Percentiles rank a stretch among this genome's conserved stretches.
Evolutionary conservation across 2,113 vertebrate genomes (phyloP).

Genomic region (Osmerus mordax): DNA sequence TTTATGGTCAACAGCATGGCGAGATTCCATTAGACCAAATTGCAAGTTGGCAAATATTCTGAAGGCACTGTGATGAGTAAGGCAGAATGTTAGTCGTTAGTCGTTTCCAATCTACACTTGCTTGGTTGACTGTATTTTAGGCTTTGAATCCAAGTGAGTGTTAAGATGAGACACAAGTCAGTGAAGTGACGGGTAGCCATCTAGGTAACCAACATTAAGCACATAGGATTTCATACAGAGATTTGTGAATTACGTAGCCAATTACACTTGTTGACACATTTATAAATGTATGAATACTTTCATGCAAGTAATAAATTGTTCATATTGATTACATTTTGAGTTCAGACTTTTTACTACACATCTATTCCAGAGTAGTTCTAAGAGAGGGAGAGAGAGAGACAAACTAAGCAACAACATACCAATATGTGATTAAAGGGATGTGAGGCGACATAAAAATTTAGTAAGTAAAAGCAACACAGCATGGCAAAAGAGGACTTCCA

Average conservation of each 20-base stretch:
- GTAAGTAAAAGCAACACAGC: constrained; percentile 35
- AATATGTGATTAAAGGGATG: constrained; percentile 9
- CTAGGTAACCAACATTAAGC: too few relatives aligned
- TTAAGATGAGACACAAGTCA: too few relatives aligned
- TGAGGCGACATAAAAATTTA: neutral
- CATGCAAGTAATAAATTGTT: too few relatives aligned
- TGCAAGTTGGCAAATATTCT: constrained; percentile 97
- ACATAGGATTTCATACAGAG: too few relatives aligned
- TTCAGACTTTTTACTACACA: too few relatives aligned
- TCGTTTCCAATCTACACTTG: constrained; percentile 63
- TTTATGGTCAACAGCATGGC: constrained; percentile 92
- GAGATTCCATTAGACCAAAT: constrained; percentile 99
- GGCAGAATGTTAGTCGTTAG: constrained; percentile 88
- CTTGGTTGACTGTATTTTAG: too few relatives aligned
- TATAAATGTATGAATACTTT: too few relatives aligned
- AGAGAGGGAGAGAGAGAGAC: neutral
- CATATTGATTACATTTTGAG: too few relatives aligned
- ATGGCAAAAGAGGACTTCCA: constrained; percentile 52
- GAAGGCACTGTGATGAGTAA: constrained; percentile 92
- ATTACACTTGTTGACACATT: too few relatives aligned
- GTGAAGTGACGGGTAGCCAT: too few relatives aligned
- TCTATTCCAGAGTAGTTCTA: neutral
- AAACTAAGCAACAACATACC: constrained; percentile 56
- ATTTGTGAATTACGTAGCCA: too few relatives aligned
- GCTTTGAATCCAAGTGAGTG: too few relatives aligned